A percentile compares a stretch with the other conserved stretches of the same genome.
phyloP scores from a whole-genome alignment of 2,113 vertebrate species.

The Garra rufa region DNA sequence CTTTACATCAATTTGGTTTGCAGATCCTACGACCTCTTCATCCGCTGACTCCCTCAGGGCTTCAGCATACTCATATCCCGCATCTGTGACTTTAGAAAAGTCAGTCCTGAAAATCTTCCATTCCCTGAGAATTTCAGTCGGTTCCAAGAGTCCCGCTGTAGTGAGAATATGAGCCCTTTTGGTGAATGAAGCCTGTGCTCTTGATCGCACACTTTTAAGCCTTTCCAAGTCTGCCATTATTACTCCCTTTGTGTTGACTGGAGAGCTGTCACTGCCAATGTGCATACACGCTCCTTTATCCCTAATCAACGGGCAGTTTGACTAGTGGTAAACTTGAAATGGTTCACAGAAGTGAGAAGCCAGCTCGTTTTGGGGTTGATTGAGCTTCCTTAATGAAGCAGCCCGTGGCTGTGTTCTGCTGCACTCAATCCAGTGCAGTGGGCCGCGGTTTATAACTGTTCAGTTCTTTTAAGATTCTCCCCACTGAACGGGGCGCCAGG shows the following conservation, averaged over 20 bases:
- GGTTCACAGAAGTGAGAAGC: too few species aligned
- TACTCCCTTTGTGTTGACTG: conserved; percentile 11
- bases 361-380: too few species aligned
- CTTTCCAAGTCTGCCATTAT: conserved; percentile 15
- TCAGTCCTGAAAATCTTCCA: too few species aligned
- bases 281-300: not conserved
- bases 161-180: conserved; percentile 7
- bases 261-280: not conserved
- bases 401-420: too few species aligned
- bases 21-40: too few species aligned
- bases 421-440: too few species aligned
- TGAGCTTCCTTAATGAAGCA: too few species aligned
- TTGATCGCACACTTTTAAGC: conserved; percentile 14
- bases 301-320: not conserved
- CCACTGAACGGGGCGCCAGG: too few species aligned
- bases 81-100: not conserved
- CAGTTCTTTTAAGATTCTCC: too few species aligned
- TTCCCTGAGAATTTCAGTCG: not conserved
- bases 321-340: too few species aligned
- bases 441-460: too few species aligned
- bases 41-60: conserved; percentile 2
- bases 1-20: too few species aligned
- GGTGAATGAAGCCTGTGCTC: conserved; percentile 10
- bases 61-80: conserved; percentile 11
- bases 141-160: conserved; percentile 2